These are phyloP conservation scores for Lordiphosa stackelbergi DNA, from an alignment of 1,140 invertebrate genomes.

Conservation along the genomic window DNA sequence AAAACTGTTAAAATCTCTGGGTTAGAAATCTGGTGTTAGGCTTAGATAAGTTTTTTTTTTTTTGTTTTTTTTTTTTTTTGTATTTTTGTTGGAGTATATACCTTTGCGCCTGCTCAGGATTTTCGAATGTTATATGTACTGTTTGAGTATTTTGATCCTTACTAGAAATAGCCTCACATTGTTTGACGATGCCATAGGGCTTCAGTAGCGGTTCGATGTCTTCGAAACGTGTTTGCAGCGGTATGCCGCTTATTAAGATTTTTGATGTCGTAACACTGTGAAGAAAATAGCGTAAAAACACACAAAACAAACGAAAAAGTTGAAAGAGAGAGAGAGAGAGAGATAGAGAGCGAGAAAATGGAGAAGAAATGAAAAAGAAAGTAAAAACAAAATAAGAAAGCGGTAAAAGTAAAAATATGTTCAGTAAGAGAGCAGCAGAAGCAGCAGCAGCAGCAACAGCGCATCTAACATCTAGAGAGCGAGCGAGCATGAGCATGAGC, in stretches of 20 bases:
- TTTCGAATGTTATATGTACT: slow-evolving; percentile 91
- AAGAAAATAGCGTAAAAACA: slow-evolving; percentile 74
- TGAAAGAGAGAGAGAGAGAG: slow-evolving; percentile 28
- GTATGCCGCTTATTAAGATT: slow-evolving; percentile 91
- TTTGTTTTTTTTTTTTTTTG: slow-evolving; percentile 15
- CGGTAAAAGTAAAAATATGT: slow-evolving; percentile 12
- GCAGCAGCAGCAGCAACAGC: slow-evolving; percentile 32
- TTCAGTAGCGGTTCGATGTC: slow-evolving; percentile 90
- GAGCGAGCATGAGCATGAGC: slow-evolving; percentile 15
- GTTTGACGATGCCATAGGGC: slow-evolving; percentile 88
- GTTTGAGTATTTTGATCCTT: slow-evolving; percentile 87
- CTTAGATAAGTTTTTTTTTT: slow-evolving; percentile 3
- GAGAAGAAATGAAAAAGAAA: slow-evolving; percentile 4
- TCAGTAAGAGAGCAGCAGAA: slow-evolving; percentile 15
- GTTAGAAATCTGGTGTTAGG: slow-evolving; percentile 34
- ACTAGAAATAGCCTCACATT: slow-evolving; percentile 89
- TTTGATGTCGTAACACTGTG: slow-evolving; percentile 86
- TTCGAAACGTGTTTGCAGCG: slow-evolving; percentile 87
- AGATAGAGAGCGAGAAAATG: slow-evolving; percentile 18
- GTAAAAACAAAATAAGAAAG: slow-evolving; percentile 8
- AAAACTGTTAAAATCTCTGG: too few species aligned
- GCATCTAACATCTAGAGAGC: slow-evolving; percentile 47
- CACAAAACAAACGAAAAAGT: slow-evolving; percentile 49
- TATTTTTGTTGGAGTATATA: slow-evolving; percentile 79
- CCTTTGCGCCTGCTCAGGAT: slow-evolving; percentile 92